Base-by-base conservation (phyloP, 2,113 vertebrate species). In the Larimichthys crocea region DNA sequence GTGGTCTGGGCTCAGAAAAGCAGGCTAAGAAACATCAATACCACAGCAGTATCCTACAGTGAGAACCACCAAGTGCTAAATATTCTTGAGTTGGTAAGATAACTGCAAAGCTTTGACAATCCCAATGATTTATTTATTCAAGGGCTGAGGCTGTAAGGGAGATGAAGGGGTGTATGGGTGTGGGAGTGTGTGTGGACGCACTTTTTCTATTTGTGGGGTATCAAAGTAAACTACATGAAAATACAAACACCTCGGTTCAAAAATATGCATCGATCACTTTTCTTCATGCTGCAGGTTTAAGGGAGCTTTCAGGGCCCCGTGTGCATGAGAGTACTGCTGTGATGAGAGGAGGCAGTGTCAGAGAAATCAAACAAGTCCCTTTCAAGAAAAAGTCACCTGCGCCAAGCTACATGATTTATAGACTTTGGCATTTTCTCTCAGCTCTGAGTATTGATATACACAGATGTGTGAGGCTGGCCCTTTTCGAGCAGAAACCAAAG, bases 241-340 rank as follows among this genome's bases (percentile, higher is more conserved):
- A 87, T 71, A 85, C 84, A 87, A 91, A 92, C 76, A 84, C 56
- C 75, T 90, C 87, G 79, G 46, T 89, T 91, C 80, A 84, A 85
- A 90, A 89, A 87, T 80, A 66, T 74, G 80, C 44, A 73, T 44
- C 22, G 3, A 70, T 70, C 59, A 74, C 49, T 88, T 69, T 76
- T 72, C 70, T 87, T 67, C 6, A 2, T 22, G 14, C 10, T 40
- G 61, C 14, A 22, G 64, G 63, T 87, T 87, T 75, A 19, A 57
- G 48, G 74, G 57, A 31, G 22, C 52, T 82, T 88, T 77, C 48
- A 40, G 42, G 72, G 76, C 31, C 44, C 50, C 48, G n/a, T 69
- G 73, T 42, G 57, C 60, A 56, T 65, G 74, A 35, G 68, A 69
- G 16, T 80, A 9, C 61, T 15, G 50, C 76, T 82, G 68, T 81